phyloP scores from a whole-genome alignment of 2,797 vertebrate genomes.

The Rhinichthys osculus region DNA sequence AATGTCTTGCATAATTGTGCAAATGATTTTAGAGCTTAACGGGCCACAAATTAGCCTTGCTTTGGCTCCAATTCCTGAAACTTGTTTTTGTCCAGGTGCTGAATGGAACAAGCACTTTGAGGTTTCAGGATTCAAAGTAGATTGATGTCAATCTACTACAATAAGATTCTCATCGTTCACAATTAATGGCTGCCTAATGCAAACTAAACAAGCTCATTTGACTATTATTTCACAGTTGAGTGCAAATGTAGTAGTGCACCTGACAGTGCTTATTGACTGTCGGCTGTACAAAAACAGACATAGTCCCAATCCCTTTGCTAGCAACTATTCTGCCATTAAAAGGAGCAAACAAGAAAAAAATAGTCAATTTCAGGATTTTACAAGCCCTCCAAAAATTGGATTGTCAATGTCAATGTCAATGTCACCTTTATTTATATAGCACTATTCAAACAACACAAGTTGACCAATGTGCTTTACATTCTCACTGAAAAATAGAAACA shows the following conservation, averaged over 20 bases:
- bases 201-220: too few relatives aligned
- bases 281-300: neutral
- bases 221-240: neutral
- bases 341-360: neutral
- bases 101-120: constrained; percentile 20
- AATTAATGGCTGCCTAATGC: neutral
- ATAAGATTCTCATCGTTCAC: constrained; percentile 35
- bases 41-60: constrained; percentile 14
- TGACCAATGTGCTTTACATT: too few relatives aligned
- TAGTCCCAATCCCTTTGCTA: neutral
- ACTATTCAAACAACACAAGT: too few relatives aligned
- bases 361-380: neutral
- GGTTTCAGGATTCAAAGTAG: constrained; percentile 66
- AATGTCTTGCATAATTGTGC: constrained; percentile 40
- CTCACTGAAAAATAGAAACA: too few relatives aligned
- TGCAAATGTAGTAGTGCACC: neutral
- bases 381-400: neutral
- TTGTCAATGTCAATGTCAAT: neutral
- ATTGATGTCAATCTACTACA: constrained; percentile 52
- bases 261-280: neutral
- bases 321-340: neutral
- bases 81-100: constrained; percentile 55
- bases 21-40: constrained; percentile 44
- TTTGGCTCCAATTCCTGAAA: constrained; percentile 58
- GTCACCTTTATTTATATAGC: too few relatives aligned